Base-by-base conservation (phyloP, 2,113 vertebrate species). In the Caloenas nicobarica region DNA sequence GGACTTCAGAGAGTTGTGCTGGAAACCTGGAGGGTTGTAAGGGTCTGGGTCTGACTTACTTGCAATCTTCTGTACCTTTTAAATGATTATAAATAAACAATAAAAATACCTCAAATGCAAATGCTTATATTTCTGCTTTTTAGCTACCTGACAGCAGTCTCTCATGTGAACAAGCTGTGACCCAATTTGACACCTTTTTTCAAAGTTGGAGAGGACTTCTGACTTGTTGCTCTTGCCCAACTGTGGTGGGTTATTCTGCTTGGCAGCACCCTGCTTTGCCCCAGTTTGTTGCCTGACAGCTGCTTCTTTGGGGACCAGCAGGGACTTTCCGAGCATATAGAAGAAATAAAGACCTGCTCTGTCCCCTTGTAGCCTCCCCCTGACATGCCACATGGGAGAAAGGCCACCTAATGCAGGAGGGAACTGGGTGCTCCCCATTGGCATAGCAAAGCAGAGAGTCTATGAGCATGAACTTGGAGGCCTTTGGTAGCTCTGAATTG, bases 1-100 rank as follows among this genome's bases (percentile, higher is more conserved):
- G 29, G 36, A 9, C 31, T 74, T 62, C 28, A 51, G 44, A 51
- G 40, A 28, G 33, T 11, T 76, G 48, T 71, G 62, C 60, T 61
- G 28, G 53, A 71, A 82, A 28, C 24, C 34, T 19, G 5, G 53
- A 64, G 48, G 33, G 48, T 24, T 58, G 13, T 62, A 70, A 76
- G 50, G 48, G 54, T 10, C 46, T 83, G 58, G 4, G 7, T 79
- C 50, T 79, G 81, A 84, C 65, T 57, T 82, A 38, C 50, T 77
- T 87, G 53, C 21, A n/a, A 80, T 77, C 5, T 42, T 80, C 34
- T 93, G 26, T 86, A 83, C 48, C 77, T 97, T 96, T 96, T 92
- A 93, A 82, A 87, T 80, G 1, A 65, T 18, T 58, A 46, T 42
- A 60, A 89, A 71, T 81, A 91, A 91, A 57, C 9, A 96, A 66